These are phyloP conservation scores for Corydoras sp. DNA, from an alignment of 2,113 vertebrate genomes.

Conservation along the genomic window DNA sequence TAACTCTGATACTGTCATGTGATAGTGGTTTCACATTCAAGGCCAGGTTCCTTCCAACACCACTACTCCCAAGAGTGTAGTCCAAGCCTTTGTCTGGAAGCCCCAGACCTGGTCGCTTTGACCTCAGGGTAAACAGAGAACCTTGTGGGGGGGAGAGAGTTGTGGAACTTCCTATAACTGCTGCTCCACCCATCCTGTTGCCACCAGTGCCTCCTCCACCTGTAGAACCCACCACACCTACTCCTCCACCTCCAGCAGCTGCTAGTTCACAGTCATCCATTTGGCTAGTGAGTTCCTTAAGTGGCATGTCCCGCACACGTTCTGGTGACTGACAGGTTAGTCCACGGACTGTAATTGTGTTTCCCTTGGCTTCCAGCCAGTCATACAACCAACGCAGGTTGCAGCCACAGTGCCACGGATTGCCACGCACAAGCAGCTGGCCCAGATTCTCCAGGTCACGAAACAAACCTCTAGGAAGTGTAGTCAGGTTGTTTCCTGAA, in stretches of 20 bases:
- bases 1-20: conserved; percentile 80
- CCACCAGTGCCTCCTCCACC: conserved; percentile 19
- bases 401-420: conserved; percentile 95
- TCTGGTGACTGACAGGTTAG: conserved; percentile 86
- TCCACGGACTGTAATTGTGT: conserved; percentile 79
- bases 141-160: conserved; percentile 81
- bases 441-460: conserved; percentile 80
- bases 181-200: conserved; percentile 50
- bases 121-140: conserved; percentile 81
- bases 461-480: conserved; percentile 81
- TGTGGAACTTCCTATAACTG: conserved; percentile 61
- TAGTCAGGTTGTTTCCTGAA: conserved; percentile 91
- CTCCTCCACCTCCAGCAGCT: conserved; percentile 44
- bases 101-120: conserved; percentile 76
- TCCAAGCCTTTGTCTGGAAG: conserved; percentile 77
- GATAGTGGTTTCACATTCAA: conserved; percentile 83
- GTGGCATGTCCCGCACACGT: conserved; percentile 76
- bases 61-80: conserved; percentile 76
- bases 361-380: conserved; percentile 78
- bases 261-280: conserved; percentile 84
- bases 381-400: conserved; percentile 86
- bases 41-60: conserved; percentile 76
- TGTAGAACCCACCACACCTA: conserved; percentile 47
- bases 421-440: conserved; percentile 82
- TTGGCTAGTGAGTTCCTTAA: conserved; percentile 77